A percentile compares a stretch with the other conserved stretches of the same genome.
Conservation (phyloP, 2,797 vertebrate species). For the Coregonus suidteri region DNA sequence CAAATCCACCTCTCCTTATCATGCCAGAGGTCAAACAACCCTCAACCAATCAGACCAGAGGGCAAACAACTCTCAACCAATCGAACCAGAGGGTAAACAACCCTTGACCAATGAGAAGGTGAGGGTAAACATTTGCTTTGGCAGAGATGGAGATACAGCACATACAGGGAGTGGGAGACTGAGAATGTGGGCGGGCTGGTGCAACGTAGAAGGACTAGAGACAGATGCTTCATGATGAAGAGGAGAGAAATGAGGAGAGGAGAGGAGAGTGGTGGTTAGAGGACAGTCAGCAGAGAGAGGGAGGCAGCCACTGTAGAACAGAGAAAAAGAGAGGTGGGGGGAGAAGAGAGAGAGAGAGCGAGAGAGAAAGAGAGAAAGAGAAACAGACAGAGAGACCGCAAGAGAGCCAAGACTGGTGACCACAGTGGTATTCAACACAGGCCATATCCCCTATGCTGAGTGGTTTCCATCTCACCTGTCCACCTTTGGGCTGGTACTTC, state of each 20-base stretch:
- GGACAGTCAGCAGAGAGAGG: conserved; percentile 35
- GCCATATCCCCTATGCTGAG: background rate
- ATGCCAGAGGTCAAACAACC: background rate
- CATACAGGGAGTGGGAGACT: background rate
- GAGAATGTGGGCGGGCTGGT: background rate
- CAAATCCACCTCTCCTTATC: background rate
- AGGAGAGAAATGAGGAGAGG: background rate
- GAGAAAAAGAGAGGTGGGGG: background rate
- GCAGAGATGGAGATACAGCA: background rate
- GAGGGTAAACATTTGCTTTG: background rate
- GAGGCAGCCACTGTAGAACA: conserved; percentile 15
- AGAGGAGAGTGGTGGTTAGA: conserved; percentile 1
- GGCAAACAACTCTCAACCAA: background rate
- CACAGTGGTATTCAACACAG: background rate
- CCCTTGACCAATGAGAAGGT: background rate
- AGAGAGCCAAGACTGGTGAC: background rate
- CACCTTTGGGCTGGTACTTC: conserved; percentile 92
- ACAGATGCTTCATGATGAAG: background rate
- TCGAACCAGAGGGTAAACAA: background rate
- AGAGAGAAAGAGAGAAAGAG: background rate
- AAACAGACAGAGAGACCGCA: background rate
- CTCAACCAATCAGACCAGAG: background rate
- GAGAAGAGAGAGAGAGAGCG: conserved; percentile 13
- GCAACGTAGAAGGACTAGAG: background rate
- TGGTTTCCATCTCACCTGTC: conserved; percentile 79